These are phyloP conservation scores for Bibio marci DNA, from an alignment of 2,888 invertebrate genomes.

Conservation along the genomic window DNA sequence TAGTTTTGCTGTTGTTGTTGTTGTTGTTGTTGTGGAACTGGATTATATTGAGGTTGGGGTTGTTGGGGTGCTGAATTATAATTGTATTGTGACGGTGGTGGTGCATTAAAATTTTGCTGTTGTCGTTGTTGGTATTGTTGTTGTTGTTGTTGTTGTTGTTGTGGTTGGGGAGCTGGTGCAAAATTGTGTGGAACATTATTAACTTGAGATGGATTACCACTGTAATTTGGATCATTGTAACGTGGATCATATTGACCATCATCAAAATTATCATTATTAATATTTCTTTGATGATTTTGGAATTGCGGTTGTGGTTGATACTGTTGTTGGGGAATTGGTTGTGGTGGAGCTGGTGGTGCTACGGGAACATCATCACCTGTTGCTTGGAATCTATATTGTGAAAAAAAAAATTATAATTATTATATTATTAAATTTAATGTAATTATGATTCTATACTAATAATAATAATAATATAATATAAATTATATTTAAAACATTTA, in stretches of 20 bases:
- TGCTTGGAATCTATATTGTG: slow-evolving; percentile 45
- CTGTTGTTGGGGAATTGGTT: slow-evolving; percentile 36
- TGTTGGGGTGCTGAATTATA: slow-evolving; percentile 31
- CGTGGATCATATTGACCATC: slow-evolving; percentile 29
- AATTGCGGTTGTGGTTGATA: slow-evolving; percentile 26
- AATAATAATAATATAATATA: no score
- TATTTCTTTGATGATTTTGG: slow-evolving; percentile 15
- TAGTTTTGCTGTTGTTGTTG: slow-evolving; percentile 21
- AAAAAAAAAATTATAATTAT: no score
- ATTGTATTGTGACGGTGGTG: background rate
- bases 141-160: slow-evolving; percentile 17
- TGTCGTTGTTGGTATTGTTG: slow-evolving; percentile 21
- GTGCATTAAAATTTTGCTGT: slow-evolving; percentile 12
- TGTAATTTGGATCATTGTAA: slow-evolving; percentile 23
- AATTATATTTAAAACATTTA: no score
- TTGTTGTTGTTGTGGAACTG: slow-evolving; percentile 18
- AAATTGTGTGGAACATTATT: slow-evolving; percentile 26
- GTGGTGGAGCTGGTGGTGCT: slow-evolving; percentile 36
- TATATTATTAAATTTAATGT: no score
- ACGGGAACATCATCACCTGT: slow-evolving; percentile 64
- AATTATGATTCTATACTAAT: no score
- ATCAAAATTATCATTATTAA: slow-evolving; percentile 13
- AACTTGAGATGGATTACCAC: slow-evolving; percentile 4
- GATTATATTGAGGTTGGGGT: slow-evolving; percentile 16
- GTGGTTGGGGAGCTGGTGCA: slow-evolving; percentile 32